Evolutionary conservation across 2,888 invertebrate species (phyloP), one percentile per base, ranked within the genome.

Genomic region (Cephus runcator): DNA sequence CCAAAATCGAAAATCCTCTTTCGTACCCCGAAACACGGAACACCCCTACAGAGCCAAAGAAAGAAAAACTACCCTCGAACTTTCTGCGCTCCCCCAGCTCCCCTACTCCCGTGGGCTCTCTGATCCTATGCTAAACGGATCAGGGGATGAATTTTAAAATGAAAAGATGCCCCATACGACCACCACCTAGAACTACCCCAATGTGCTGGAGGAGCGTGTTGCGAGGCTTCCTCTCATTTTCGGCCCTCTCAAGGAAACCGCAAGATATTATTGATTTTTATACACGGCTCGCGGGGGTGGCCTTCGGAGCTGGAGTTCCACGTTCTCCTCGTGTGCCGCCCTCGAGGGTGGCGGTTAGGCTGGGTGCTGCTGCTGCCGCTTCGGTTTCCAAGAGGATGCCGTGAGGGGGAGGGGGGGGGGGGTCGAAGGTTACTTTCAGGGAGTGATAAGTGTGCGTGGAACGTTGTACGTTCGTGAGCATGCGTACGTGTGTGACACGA

Each of bases 201-300:
- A 40, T 15, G 15, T 40, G 15, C 40, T 0, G 15, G 15, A 15
- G 40, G 40, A 15, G 40, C 40, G 15, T 40, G 40, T 40, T 40
- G 15, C 40, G 40, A 40, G 40, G 40, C 40, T 69, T 69, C 33
- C 69, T 69, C 78, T 80, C 79, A 81, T 88, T 88, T 89, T 89
- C 87, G 86, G 84, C 80, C 85, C 86, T 89, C 89, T 87, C 40
- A 6, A 87, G 87, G 89, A 90, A 90, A 90, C 88, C 89, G 84
- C 88, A 89, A 91, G 91, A 91, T 90, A 89, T 91, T 91, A 91
- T 91, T 91, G 91, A 91, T 91, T 91, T 91, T 90, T 89, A 89
- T 89, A 88, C 86, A 87, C 86, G 87, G 84, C 77, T 73, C 75
- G 77, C 69, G 82, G 79, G 78, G 75, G 82, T 78, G 75, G 73